Conservation (phyloP, 2,113 vertebrate species). For the Gallinago paraguaiae region DNA sequence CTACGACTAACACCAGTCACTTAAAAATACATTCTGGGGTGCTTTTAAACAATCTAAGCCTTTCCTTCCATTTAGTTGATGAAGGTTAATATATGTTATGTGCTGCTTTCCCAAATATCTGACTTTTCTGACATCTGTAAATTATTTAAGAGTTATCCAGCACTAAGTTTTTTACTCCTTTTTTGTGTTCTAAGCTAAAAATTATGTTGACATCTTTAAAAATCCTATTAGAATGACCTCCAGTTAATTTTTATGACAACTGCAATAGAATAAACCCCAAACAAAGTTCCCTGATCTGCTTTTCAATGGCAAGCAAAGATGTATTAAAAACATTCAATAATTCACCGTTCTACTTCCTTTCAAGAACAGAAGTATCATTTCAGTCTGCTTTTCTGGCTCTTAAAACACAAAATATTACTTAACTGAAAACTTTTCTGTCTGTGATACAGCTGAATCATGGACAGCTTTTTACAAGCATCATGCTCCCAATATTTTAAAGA, state of each 20-base stretch:
- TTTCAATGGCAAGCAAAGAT: neutral
- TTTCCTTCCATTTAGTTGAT: neutral
- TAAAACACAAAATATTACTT: neutral
- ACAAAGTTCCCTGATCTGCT: neutral
- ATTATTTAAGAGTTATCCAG: neutral
- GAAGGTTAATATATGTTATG: neutral
- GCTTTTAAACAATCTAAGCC: neutral
- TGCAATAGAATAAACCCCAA: neutral
- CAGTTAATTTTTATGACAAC: neutral
- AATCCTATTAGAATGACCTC: neutral
- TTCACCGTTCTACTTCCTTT: neutral
- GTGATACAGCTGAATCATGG: neutral
- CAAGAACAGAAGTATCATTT: neutral
- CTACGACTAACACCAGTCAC: neutral
- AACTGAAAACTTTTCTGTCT: neutral
- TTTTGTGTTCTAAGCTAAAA: neutral
- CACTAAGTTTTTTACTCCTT: neutral
- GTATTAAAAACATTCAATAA: neutral
- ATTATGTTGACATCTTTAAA: neutral
- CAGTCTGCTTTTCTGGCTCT: neutral
- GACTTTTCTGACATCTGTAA: neutral
- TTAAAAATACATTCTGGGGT: neutral
- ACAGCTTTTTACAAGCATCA: neutral
- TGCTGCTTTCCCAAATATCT: neutral
- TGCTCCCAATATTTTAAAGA: neutral